Percentiles rank a stretch among this genome's conserved stretches.
Conservation (phyloP, 1,140 invertebrate species). For the Pissodes strobi region DNA sequence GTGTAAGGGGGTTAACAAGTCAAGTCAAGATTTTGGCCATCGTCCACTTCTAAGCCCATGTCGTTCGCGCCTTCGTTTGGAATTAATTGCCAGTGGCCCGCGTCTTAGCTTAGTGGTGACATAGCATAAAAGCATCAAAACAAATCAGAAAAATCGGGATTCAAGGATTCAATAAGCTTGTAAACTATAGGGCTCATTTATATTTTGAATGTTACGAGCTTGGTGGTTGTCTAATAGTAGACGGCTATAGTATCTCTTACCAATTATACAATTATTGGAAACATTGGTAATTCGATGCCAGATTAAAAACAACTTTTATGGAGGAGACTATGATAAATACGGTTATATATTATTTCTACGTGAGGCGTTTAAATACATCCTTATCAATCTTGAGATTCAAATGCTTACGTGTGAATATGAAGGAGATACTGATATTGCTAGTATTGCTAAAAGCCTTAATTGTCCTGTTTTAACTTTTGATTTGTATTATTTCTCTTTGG, state of each 20-base stretch:
- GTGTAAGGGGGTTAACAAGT: no score
- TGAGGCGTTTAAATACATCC: conserved; percentile 72
- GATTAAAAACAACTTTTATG: conserved; percentile 65
- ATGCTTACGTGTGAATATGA: conserved; percentile 79
- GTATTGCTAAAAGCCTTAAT: conserved; percentile 72
- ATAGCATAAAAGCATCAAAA: conserved; percentile 5
- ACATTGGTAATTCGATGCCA: conserved; percentile 62
- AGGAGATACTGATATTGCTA: conserved; percentile 83
- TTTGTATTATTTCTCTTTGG: conserved; percentile 90
- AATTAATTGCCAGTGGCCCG: no score
- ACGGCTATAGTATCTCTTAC: conserved; percentile 78
- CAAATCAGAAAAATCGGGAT: conserved; percentile 72
- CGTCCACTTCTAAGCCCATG: no score
- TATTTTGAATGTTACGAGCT: conserved; percentile 69
- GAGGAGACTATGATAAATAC: conserved; percentile 85
- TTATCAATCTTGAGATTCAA: conserved; percentile 66
- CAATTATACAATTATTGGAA: conserved; percentile 70
- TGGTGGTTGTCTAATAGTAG: conserved; percentile 74
- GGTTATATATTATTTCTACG: conserved; percentile 65
- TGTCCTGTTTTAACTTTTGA: conserved; percentile 88
- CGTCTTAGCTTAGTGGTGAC: conserved; percentile 6
- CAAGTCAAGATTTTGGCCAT: no score
- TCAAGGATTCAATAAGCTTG: conserved; percentile 78
- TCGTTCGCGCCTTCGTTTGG: no score
- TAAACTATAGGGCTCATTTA: conserved; percentile 67